phyloP scores from a whole-genome alignment of 2,113 vertebrate species.

The Onychorhynchus coronatus region DNA sequence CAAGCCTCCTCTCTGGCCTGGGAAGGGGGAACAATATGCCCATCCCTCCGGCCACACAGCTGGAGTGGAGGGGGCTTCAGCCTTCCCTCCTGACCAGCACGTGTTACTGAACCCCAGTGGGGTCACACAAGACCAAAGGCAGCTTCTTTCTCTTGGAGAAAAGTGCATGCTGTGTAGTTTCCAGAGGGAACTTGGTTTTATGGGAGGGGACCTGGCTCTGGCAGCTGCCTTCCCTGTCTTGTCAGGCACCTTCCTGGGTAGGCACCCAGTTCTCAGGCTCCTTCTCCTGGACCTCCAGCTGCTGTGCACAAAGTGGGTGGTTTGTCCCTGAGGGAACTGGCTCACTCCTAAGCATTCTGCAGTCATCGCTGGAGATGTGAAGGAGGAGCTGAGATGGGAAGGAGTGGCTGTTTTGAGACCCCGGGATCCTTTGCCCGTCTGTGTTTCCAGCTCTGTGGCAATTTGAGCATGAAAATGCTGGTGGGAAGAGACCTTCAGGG shows the following conservation, averaged over 20 bases:
- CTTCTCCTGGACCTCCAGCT: background rate
- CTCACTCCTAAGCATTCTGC: accelerated
- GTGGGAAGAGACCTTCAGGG: background rate
- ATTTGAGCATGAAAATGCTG: background rate
- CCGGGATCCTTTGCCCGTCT: accelerated
- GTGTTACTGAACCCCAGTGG: background rate
- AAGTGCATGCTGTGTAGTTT: accelerated
- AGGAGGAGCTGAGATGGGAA: background rate
- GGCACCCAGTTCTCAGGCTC: conserved; percentile 69
- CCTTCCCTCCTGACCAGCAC: background rate
- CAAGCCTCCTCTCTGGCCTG: background rate
- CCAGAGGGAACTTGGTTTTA: background rate
- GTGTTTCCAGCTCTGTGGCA: background rate
- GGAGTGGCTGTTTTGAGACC: background rate
- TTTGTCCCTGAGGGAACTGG: background rate
- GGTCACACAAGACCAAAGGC: background rate
- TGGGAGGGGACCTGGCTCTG: background rate
- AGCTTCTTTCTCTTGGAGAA: background rate
- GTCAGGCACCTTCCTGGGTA: conserved; percentile 71
- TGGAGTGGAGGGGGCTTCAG: background rate
- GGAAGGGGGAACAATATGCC: background rate
- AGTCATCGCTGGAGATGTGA: accelerated
- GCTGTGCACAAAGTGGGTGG: background rate
- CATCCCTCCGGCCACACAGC: accelerated
- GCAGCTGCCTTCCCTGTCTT: background rate